Conservation (phyloP, 2,888 invertebrate species). For the Rhabditoides inermis region DNA sequence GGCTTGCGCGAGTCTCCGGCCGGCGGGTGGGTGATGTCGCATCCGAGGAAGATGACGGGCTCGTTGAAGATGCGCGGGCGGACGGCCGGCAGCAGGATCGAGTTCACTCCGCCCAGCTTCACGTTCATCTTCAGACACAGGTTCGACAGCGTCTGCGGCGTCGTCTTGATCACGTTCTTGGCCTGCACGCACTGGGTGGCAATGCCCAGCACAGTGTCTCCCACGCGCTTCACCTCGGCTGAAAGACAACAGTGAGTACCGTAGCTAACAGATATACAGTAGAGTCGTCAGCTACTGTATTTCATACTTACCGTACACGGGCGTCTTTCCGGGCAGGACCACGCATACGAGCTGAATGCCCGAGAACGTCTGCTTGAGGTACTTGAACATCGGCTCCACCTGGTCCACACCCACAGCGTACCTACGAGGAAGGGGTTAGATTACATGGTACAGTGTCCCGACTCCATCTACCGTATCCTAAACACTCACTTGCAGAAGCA, state of each 20-base stretch:
- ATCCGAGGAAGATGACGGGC: too few species aligned
- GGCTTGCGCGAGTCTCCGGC: too few species aligned
- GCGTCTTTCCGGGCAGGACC: slow-evolving; percentile 67
- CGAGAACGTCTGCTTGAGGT: slow-evolving; percentile 88
- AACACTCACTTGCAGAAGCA: slow-evolving; percentile 99
- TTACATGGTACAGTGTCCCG: too few species aligned
- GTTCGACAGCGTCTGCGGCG: too few species aligned
- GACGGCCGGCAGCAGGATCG: too few species aligned
- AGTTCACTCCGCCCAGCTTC: slow-evolving; percentile 96
- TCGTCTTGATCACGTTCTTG: too few species aligned
- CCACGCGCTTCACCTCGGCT: slow-evolving; percentile 97
- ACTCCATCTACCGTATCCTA: too few species aligned
- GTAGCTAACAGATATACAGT: too few species aligned
- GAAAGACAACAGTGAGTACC: slow-evolving; percentile 63
- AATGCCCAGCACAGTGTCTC: slow-evolving; percentile 96
- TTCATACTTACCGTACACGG: slow-evolving; percentile 28
- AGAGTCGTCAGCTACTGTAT: not conserved
- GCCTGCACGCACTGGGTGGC: slow-evolving; percentile 99
- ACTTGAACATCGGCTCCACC: slow-evolving; percentile 97
- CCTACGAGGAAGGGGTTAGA: too few species aligned
- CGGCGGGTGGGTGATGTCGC: too few species aligned
- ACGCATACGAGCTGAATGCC: slow-evolving; percentile 91
- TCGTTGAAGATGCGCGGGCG: too few species aligned
- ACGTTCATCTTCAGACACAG: slow-evolving; percentile 99
- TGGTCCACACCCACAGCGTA: slow-evolving; percentile 98